phyloP scores from a whole-genome alignment of 1,140 invertebrate species.

The Bombus breviceps region DNA sequence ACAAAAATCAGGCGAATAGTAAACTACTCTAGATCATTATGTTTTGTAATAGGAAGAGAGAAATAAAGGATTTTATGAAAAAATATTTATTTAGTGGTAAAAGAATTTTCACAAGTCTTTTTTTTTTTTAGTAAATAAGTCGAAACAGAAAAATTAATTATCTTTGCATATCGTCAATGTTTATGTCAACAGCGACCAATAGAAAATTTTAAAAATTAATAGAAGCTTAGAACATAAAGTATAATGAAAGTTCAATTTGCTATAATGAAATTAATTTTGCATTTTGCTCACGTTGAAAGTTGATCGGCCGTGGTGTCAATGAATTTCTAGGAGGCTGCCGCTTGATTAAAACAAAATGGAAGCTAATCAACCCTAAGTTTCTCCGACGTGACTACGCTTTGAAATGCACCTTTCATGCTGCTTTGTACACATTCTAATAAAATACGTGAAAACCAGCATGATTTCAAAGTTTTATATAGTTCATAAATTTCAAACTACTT shows the following conservation, averaged over 20 bases:
- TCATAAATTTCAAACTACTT: too few relatives aligned
- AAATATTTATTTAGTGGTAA: too few relatives aligned
- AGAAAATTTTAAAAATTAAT: background rate
- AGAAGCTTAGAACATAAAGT: background rate
- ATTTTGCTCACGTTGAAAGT: background rate
- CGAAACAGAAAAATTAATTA: too few relatives aligned
- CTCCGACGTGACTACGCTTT: conserved; percentile 2
- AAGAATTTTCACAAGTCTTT: too few relatives aligned
- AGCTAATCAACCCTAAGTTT: background rate
- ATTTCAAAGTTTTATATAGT: background rate
- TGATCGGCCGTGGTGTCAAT: background rate
- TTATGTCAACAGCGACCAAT: too few relatives aligned
- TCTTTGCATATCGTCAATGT: too few relatives aligned
- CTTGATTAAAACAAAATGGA: background rate
- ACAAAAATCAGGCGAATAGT: too few relatives aligned
- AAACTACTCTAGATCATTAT: too few relatives aligned
- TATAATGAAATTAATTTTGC: background rate
- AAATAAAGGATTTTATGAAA: too few relatives aligned
- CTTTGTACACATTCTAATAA: background rate
- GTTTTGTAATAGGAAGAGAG: too few relatives aligned
- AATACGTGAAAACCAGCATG: background rate
- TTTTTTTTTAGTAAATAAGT: too few relatives aligned
- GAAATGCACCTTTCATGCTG: background rate
- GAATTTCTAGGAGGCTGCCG: background rate
- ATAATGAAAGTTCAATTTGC: background rate